Evolutionary conservation across 2,888 invertebrate species (phyloP).

Genomic region (Archips crataeganus): DNA sequence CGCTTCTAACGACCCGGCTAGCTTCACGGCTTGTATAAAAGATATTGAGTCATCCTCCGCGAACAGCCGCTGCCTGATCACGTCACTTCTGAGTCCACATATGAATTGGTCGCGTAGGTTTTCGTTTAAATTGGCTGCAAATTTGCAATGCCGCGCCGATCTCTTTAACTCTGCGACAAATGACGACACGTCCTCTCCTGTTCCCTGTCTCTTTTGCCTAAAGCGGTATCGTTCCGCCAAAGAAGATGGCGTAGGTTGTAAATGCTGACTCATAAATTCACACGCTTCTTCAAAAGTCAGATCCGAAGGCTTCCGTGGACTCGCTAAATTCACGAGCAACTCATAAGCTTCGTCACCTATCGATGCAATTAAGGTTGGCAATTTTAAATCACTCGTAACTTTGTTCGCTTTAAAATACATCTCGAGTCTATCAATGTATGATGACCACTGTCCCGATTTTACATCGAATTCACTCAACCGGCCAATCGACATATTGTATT

Average conservation of each 20-base stretch:
- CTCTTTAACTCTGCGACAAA: slow-evolving; percentile 30
- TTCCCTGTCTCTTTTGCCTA: not conserved
- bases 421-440: not conserved
- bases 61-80: slow-evolving; percentile 30
- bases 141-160: slow-evolving; percentile 22
- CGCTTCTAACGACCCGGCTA: slow-evolving; percentile 17
- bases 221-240: slow-evolving; percentile 8
- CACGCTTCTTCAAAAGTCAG: not conserved
- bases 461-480: not conserved
- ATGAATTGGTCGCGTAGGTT: slow-evolving; percentile 35
- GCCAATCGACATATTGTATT: slow-evolving; percentile 3
- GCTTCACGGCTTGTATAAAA: not conserved
- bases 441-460: not conserved
- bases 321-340: not conserved
- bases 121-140: slow-evolving; percentile 10
- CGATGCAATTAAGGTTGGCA: slow-evolving; percentile 1
- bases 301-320: not conserved
- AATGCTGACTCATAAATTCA: not conserved
- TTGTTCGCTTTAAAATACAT: slow-evolving; percentile 4
- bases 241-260: slow-evolving; percentile 7
- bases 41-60: slow-evolving; percentile 23
- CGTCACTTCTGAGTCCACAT: slow-evolving; percentile 29
- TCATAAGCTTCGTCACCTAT: slow-evolving; percentile 5
- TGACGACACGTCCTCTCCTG: not conserved
- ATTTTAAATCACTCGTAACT: not conserved